phyloP scores from a whole-genome alignment of 2,113 vertebrate species.

The Amazona guildingii region DNA sequence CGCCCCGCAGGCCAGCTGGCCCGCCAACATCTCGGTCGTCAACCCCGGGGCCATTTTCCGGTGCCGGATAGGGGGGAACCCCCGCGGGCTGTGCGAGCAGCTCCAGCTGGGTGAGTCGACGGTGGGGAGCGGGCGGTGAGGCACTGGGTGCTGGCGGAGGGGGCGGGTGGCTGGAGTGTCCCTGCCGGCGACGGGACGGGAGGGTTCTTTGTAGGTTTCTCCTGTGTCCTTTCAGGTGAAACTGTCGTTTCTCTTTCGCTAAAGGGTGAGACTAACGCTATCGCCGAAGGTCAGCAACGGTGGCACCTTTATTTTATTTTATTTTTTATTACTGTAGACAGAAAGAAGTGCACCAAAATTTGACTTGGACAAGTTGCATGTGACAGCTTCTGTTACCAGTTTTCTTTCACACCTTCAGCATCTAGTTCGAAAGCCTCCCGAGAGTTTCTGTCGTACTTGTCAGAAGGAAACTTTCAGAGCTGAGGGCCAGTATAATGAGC shows the following conservation, averaged over 20 bases:
- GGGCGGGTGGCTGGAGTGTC: neutral
- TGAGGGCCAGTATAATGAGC: neutral
- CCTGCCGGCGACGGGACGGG: neutral
- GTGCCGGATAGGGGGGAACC: slow-evolving; percentile 76
- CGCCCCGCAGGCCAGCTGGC: slow-evolving; percentile 83
- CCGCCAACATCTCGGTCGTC: slow-evolving; percentile 46
- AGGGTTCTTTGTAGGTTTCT: neutral
- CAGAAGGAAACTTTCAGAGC: neutral
- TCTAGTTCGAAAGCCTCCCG: neutral
- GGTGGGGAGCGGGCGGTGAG: neutral
- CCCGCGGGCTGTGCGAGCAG: slow-evolving; percentile 64
- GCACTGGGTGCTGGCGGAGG: neutral
- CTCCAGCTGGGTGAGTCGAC: slow-evolving; percentile 78
- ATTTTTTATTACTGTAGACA: no score
- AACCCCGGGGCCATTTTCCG: slow-evolving; percentile 87
- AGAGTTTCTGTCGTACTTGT: neutral
- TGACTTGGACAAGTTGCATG: neutral
- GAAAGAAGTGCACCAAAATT: neutral
- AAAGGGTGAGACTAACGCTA: accelerated
- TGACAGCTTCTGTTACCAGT: neutral
- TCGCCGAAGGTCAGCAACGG: neutral
- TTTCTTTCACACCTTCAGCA: neutral
- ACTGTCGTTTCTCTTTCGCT: neutral
- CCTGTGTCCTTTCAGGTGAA: neutral
- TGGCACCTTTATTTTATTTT: neutral